phyloP scores from a whole-genome alignment of 2,797 vertebrate genomes.

The Muraenolepis orangiensis region DNA sequence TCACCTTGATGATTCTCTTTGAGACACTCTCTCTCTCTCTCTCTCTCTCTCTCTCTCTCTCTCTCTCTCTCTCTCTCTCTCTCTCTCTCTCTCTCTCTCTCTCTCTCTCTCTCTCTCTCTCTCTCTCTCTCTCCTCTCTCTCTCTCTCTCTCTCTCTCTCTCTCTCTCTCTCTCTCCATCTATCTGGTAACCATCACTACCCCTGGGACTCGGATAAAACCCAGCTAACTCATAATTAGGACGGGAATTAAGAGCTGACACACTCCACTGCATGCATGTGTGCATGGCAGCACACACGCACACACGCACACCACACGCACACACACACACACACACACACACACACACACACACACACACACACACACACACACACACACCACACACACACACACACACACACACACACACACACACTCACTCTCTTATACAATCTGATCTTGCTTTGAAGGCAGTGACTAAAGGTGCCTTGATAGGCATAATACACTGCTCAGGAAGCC shows the following conservation, averaged over 20 bases:
- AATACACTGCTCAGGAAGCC: no score
- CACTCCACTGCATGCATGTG: neutral
- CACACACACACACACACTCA: neutral
- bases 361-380: no score
- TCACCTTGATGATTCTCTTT: no score
- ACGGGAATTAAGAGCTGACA: neutral
- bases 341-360: neutral
- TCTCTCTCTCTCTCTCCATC: neutral
- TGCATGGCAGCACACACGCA: no score
- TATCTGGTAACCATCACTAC: neutral
- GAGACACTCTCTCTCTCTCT: no score
- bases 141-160: neutral
- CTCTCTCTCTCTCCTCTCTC: no score
- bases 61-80: neutral
- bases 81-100: neutral
- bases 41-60: neutral
- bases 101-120: no score
- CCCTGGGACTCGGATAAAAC: neutral
- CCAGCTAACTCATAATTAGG: neutral
- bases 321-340: neutral
- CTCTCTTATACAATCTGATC: no score
- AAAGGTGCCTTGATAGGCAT: no score
- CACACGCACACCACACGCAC: neutral
- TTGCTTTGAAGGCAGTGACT: no score
- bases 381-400: no score